Evolutionary conservation across 2,797 vertebrate species (phyloP), one percentile per base, ranked within the genome.

Genomic region (Artibeus lituratus): DNA sequence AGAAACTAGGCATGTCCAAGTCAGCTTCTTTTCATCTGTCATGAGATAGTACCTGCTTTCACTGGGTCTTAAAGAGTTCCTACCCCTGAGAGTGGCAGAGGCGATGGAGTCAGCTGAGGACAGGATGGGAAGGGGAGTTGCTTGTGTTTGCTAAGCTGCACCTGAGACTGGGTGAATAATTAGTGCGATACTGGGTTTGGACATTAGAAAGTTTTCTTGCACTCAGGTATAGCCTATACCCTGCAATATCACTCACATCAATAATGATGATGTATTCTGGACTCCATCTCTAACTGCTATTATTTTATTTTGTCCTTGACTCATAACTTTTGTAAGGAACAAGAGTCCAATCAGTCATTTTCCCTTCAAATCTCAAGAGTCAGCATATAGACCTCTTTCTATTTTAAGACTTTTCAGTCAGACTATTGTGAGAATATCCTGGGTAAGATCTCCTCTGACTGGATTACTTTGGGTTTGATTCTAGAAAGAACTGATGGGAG

Each of bases 51-150:
- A 15, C 7, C 5, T 73, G 21, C 9, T 69, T 19, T 88, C 35
- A 49, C 21, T 12, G 47, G 85, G 15, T 19, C 2, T 24, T 76
- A 77, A 65, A 82, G 1, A 44, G 7, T 29, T 32, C 9, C 22
- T 69, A 37, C 4, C 10, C 24, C 11, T 10, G 24, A 37, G 11
- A 49, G 1, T 14, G 24, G 19, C 32, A 81, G 32, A 67, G 14
- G 37, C 32, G 18, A 35, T 44, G 29, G 4, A n/a, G 0, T 11
- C n/a, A 22, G 11, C 5, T n/a, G 6, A 14, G 29, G 29, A 0
- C 2, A 19, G 5, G 8, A 2, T 8, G 12, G 4, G 37, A 29
- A 59, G 12, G 18, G 12, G 24, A 7, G 3, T 59, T 24, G 12
- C 0, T 2, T 24, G 3, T n/a, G 3, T 19, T 73, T 9, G 12